phyloP scores from a whole-genome alignment of 2,888 invertebrate genomes.

The Pilophorus perplexus region DNA sequence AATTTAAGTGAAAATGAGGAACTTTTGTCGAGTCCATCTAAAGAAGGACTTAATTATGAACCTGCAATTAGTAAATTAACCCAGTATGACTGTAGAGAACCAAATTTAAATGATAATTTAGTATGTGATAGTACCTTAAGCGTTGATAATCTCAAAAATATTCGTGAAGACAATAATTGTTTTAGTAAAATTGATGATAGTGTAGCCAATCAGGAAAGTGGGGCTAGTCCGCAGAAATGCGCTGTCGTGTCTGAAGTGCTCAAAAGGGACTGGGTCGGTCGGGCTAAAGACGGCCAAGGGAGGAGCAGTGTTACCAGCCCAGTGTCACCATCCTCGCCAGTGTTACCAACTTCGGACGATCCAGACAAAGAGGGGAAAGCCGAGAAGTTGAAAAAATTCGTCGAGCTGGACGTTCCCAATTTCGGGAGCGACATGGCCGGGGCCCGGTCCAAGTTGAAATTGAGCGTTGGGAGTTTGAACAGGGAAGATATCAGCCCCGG shows the following conservation, averaged over 20 bases:
- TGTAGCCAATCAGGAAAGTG: constrained; percentile 16
- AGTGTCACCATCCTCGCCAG: neutral
- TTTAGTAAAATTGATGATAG: constrained; percentile 16
- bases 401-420: constrained; percentile 16
- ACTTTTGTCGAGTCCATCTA: neutral
- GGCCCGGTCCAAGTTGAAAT: constrained; percentile 4
- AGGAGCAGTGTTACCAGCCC: too few species aligned
- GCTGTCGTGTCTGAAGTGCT: constrained; percentile 43
- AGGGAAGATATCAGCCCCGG: neutral
- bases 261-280: constrained; percentile 40
- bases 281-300: constrained; percentile 29
- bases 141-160: constrained; percentile 32
- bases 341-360: too few species aligned
- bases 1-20: constrained; percentile 22
- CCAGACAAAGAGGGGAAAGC: constrained; percentile 7
- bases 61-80: constrained; percentile 13
- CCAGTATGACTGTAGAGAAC: neutral
- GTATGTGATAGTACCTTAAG: constrained; percentile 46
- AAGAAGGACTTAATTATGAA: neutral
- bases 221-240: constrained; percentile 33
- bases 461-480: constrained; percentile 1
- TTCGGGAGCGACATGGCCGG: constrained; percentile 1
- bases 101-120: constrained; percentile 39
- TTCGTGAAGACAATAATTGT: constrained; percentile 28
- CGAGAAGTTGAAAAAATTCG: constrained; percentile 31